These are phyloP conservation scores for Euzetes globulus DNA, from an alignment of 2,888 invertebrate species.

Conservation along the genomic window DNA sequence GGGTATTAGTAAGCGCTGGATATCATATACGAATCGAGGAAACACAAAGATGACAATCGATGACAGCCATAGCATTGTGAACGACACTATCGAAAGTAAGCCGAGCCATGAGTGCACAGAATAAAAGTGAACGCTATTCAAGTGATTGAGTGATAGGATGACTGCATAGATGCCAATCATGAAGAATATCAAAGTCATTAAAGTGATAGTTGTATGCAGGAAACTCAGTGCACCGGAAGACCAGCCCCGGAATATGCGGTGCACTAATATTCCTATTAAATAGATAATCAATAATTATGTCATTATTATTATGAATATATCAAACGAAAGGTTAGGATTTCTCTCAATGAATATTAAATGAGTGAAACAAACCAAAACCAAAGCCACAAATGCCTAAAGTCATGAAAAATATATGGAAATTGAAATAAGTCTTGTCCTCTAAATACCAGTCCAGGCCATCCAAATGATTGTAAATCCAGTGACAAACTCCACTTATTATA, in stretches of 20 bases:
- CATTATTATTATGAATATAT: too few species aligned
- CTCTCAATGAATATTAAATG: neutral
- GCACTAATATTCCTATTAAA: constrained; percentile 5
- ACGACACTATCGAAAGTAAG: neutral
- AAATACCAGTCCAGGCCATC: neutral
- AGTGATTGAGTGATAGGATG: neutral
- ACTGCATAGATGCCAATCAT: constrained; percentile 9
- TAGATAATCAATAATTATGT: neutral
- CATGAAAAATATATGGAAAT: constrained; percentile 19
- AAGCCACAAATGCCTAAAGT: constrained; percentile 12
- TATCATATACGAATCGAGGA: neutral
- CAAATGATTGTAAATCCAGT: constrained; percentile 10
- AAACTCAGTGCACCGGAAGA: neutral
- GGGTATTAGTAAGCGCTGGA: neutral
- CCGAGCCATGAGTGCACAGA: constrained; percentile 21
- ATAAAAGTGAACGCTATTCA: neutral
- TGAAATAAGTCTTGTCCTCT: neutral
- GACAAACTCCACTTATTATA: neutral
- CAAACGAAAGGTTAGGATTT: too few species aligned
- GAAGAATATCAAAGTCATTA: neutral
- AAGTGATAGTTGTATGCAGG: neutral
- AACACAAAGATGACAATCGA: constrained; percentile 4
- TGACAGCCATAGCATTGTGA: neutral
- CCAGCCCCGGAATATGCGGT: constrained; percentile 16
- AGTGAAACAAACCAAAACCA: neutral